Evolutionary conservation across 92 coral and sea anemone genomes (phyloP), one percentile per base, ranked within the genome.

Genomic region (Palythoa heliodiscus): DNA sequence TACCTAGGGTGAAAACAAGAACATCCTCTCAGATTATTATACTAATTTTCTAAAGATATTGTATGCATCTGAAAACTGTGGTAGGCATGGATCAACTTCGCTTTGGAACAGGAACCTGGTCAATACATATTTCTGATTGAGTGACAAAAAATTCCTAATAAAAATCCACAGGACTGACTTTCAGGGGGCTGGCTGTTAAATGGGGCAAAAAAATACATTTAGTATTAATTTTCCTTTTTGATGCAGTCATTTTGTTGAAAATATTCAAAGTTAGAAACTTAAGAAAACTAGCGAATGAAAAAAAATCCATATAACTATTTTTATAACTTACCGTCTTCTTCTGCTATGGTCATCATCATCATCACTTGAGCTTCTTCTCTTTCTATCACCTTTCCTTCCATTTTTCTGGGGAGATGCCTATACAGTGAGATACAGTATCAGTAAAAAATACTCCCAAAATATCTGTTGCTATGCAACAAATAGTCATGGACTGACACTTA

Each of bases 1-100:
- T 91, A 92, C 98, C 98, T 93, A 94, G 98, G 95, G 93, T 92
- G 93, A 83, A 96, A 92, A 96, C 92, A 93, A 96, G 98, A 96
- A 96, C 92, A 86, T 92, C 76, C 89, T 91, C 94, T 95, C 93
- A 92, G 95, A 93, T 86, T 74, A 84, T 86, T 79, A 86, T 82
- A 82, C 67, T 81, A 80, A 82, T 82, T 88, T 82, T 7, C 50
- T 8, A 57, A 64, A 71, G 70, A 40, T 86, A 71, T 48, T 57
- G 37, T 77, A 54, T 23, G 68, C 69, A 77, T 37, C 82, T 78
- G 84, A 53, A 16, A n/a, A 66, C 8, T 25, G 20, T 80, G 53
- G 19, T 40, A 43, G 40, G 84, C 39, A 40, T 80, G 73, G 84
- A 48, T 69, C 38, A 48, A 67, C 17, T 43, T 12, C 11, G 17